Percentiles rank a stretch among this genome's conserved stretches.
phyloP scores from a whole-genome alignment of 1,140 invertebrate genomes.

The Archivesica marissinica region DNA sequence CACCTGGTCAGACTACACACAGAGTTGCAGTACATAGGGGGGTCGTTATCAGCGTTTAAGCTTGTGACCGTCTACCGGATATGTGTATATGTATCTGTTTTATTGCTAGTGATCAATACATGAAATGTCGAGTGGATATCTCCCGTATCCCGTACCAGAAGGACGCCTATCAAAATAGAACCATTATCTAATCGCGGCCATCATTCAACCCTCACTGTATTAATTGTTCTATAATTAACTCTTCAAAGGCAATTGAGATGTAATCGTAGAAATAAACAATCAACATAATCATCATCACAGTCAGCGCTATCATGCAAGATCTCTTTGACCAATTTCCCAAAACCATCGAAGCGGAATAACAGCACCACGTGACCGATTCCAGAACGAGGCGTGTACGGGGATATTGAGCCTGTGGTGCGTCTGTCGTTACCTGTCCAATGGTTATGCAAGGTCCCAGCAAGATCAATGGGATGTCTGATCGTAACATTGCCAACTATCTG shows the following conservation, averaged over 20 bases:
- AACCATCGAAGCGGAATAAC: neutral
- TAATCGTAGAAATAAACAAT: conserved; percentile 27
- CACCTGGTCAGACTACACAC: too few relatives aligned
- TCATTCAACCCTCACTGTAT: conserved; percentile 1
- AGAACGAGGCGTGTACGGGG: conserved; percentile 8
- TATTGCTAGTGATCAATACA: too few relatives aligned
- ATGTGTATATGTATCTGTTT: too few relatives aligned
- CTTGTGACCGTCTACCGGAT: too few relatives aligned
- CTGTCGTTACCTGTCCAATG: conserved; percentile 1
- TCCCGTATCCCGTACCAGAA: too few relatives aligned
- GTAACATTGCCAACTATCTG: conserved; percentile 13
- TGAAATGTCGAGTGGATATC: too few relatives aligned
- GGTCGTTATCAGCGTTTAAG: too few relatives aligned
- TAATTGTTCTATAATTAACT: conserved; percentile 58
- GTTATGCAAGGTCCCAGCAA: conserved; percentile 13
- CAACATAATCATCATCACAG: conserved; percentile 45
- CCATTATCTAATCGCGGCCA: conserved; percentile 9
- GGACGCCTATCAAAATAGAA: neutral
- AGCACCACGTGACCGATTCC: neutral
- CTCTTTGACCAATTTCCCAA: conserved; percentile 34
- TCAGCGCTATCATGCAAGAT: conserved; percentile 31
- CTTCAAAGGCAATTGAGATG: conserved; percentile 60
- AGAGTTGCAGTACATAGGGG: too few relatives aligned
- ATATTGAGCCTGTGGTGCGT: conserved; percentile 15
- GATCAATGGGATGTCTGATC: conserved; percentile 22